Percentiles rank a stretch among this genome's conserved stretches.
These are phyloP conservation scores for Caranx ignobilis DNA, from an alignment of 2,113 vertebrate genomes.

Conservation along the genomic window DNA sequence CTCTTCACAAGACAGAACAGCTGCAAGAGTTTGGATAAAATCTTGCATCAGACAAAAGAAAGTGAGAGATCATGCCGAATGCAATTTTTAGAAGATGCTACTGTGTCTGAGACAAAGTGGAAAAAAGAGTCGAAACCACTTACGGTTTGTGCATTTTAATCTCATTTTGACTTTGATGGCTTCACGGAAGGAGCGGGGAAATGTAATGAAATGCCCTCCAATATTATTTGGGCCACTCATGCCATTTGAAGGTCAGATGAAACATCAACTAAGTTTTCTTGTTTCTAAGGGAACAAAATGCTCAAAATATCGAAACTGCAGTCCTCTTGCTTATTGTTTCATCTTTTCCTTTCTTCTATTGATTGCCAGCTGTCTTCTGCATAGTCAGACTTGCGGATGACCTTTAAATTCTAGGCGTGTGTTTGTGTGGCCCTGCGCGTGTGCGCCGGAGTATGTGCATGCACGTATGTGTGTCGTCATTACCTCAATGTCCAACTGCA, in stretches of 20 bases:
- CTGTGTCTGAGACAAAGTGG: not conserved
- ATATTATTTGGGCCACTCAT: slow-evolving; percentile 37
- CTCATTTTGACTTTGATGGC: slow-evolving; percentile 35
- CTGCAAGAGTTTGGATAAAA: slow-evolving; percentile 19
- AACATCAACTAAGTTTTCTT: slow-evolving; percentile 56
- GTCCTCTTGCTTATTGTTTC: slow-evolving; percentile 57
- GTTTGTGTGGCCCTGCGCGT: not conserved
- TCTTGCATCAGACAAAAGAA: slow-evolving; percentile 16
- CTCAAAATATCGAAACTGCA: slow-evolving; percentile 56
- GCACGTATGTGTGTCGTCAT: slow-evolving; percentile 43
- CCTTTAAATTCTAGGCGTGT: slow-evolving; percentile 73
- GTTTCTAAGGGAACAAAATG: slow-evolving; percentile 67
- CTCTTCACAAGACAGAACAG: slow-evolving; percentile 33
- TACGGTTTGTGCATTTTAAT: slow-evolving; percentile 17
- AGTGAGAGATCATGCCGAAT: slow-evolving; percentile 20
- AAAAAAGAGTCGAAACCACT: slow-evolving; percentile 9
- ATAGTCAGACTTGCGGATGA: slow-evolving; percentile 76
- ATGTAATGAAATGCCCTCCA: slow-evolving; percentile 35
- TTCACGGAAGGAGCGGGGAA: slow-evolving; percentile 16
- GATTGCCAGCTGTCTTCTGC: slow-evolving; percentile 78
- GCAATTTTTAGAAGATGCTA: slow-evolving; percentile 20
- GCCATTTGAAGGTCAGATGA: slow-evolving; percentile 74
- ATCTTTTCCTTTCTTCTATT: slow-evolving; percentile 70
- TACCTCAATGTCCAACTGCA: slow-evolving; percentile 55
- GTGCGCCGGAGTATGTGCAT: not conserved